phyloP scores from a whole-genome alignment of 1,140 invertebrate genomes.

The Diploscapter pachys region DNA sequence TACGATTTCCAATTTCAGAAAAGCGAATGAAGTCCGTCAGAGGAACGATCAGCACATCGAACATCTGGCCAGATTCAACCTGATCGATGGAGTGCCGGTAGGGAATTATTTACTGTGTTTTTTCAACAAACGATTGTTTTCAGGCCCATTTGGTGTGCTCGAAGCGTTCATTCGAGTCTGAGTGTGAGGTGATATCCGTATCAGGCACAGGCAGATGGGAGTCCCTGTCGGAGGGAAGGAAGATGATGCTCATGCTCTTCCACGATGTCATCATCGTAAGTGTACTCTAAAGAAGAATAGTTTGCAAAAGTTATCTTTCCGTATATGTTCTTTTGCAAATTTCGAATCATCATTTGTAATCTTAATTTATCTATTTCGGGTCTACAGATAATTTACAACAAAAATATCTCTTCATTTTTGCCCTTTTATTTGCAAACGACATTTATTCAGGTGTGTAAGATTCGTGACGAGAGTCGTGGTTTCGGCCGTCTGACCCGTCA shows the following conservation, averaged over 20 bases:
- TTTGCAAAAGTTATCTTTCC: too few species aligned
- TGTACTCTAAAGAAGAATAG: neutral
- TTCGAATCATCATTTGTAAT: too few species aligned
- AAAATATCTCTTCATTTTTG: too few species aligned
- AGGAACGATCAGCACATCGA: slow-evolving; percentile 30
- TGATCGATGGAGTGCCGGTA: slow-evolving; percentile 40
- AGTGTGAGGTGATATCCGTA: slow-evolving; percentile 27
- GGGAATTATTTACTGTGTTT: slow-evolving; percentile 10
- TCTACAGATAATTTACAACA: too few species aligned
- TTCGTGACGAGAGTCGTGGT: too few species aligned
- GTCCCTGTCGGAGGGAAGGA: slow-evolving; percentile 2
- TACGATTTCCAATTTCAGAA: slow-evolving; percentile 14
- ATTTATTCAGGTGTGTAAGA: too few species aligned
- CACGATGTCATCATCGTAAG: slow-evolving; percentile 37
- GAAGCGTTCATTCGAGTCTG: slow-evolving; percentile 20
- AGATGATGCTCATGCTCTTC: slow-evolving; percentile 21
- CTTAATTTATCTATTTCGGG: too few species aligned
- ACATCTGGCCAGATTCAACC: slow-evolving; percentile 20
- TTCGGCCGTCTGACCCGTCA: too few species aligned
- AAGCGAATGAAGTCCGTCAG: slow-evolving; percentile 29
- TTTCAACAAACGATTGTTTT: neutral
- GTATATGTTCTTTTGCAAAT: too few species aligned
- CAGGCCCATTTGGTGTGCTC: slow-evolving; percentile 31
- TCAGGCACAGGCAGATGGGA: slow-evolving; percentile 10
- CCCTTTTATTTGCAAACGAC: too few species aligned